Base-by-base conservation (phyloP, 2,113 vertebrate species). In the Chaenocephalus aceratus region DNA sequence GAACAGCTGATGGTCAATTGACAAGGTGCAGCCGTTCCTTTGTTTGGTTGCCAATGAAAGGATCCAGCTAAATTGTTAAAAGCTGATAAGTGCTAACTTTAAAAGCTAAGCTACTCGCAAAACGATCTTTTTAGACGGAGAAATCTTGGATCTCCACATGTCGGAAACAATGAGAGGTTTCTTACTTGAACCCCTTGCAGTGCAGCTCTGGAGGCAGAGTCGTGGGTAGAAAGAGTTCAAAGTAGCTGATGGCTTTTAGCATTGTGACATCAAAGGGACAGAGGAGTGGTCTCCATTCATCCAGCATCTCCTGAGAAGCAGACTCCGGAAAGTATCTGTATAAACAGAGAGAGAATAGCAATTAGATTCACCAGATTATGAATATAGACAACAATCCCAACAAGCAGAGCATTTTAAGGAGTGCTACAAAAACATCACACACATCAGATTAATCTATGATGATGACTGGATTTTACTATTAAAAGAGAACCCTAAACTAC, bases 221-320 rank as follows among this genome's bases (percentile, higher is more conserved):
- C 67, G 98, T 99, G 84, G 98, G 97, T 70, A 99, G 95, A 90
- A 99, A 99, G 36, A 99, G 95, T 91, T 99, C 98, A 61, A 99
- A 97, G 88, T 99, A 98, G 90, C 96, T 96, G 67, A 99, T 97
- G 71, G 97, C 98, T 93, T 97, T 97, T 85, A 99, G 98, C 98
- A 99, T 99, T 83, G 97, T 99, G 88, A 98, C 97, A 84, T 99
- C 98, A 91, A 99, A 99, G 2, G 98, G 98, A 83, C 98, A 99
- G 93, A 99, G 96, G 85, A 99, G 94, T 61, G 98, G 98, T 64
- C 96, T 94, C 98, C 98, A 99, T 85, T 99, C 98, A 79, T 97
- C 96, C 61, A 99, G 93, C 98, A 99, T 99, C 90, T 99, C 97
- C 6, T 93, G 95, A 73, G 98, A 98, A 60, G 97, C 96, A 59